These are phyloP conservation scores for Platalea minor DNA, from an alignment of 2,797 vertebrate species.

Conservation along the genomic window DNA sequence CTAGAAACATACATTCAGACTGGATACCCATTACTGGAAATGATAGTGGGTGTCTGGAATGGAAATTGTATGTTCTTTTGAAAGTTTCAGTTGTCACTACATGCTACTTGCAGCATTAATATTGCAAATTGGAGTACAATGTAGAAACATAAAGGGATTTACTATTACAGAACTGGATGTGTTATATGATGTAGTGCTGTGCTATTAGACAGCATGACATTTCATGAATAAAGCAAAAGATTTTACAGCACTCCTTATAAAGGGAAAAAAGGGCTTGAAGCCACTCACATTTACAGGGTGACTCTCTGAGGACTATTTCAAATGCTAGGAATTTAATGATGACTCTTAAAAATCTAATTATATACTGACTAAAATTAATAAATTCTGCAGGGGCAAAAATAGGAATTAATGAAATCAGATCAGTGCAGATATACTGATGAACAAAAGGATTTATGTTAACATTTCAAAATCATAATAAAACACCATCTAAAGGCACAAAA, in stretches of 20 bases:
- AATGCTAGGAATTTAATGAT: constrained; percentile 17
- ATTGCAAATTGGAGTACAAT: constrained; percentile 9
- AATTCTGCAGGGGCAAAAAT: background rate
- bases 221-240: constrained; percentile 51
- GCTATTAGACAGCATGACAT: constrained; percentile 7
- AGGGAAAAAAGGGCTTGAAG: background rate
- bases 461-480: background rate
- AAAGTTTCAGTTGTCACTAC: constrained; percentile 41
- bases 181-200: constrained; percentile 39
- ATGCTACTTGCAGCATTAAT: constrained; percentile 31
- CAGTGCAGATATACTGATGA: background rate
- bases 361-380: background rate
- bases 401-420: constrained; percentile 16
- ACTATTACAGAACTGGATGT: constrained; percentile 23
- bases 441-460: background rate
- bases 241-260: constrained; percentile 2
- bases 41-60: constrained; percentile 53
- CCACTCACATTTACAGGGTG: background rate
- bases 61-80: constrained; percentile 29
- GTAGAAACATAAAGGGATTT: constrained; percentile 56
- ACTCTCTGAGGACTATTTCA: background rate
- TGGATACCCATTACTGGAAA: constrained; percentile 34
- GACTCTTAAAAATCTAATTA: constrained; percentile 26
- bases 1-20: background rate
- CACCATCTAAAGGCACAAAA: background rate